Evolutionary conservation across 2,888 invertebrate species (phyloP).

Genomic region (Archips xylosteana): DNA sequence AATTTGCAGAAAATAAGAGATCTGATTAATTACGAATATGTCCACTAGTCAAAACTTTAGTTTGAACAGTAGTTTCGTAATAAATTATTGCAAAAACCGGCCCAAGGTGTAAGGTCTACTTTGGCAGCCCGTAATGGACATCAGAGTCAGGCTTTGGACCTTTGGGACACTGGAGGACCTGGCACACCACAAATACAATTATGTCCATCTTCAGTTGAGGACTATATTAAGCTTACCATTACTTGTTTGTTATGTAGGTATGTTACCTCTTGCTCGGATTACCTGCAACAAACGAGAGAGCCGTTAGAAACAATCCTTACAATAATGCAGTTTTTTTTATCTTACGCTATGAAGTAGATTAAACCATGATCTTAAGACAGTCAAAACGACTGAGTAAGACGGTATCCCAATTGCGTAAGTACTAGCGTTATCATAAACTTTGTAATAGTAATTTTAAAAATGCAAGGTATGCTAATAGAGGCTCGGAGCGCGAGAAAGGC

Average conservation of each 20-base stretch:
- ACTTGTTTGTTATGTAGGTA: neutral
- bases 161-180: no score
- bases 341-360: no score
- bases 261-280: neutral
- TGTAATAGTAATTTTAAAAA: neutral
- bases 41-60: no score
- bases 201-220: neutral
- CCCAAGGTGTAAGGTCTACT: neutral
- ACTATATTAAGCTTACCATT: neutral
- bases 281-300: constrained; percentile 34
- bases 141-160: neutral
- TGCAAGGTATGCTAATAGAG: constrained; percentile 15
- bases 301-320: constrained; percentile 6
- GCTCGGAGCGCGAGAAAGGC: constrained; percentile 20
- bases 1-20: no score
- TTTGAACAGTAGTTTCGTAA: no score
- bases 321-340: neutral
- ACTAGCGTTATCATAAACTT: neutral
- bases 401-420: neutral
- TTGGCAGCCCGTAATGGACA: neutral
- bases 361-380: neutral
- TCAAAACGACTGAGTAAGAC: neutral
- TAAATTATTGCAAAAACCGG: no score
- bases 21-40: no score
- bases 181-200: neutral